Conservation (phyloP, 2,888 invertebrate genomes). For the Hyposoter dolosus region DNA sequence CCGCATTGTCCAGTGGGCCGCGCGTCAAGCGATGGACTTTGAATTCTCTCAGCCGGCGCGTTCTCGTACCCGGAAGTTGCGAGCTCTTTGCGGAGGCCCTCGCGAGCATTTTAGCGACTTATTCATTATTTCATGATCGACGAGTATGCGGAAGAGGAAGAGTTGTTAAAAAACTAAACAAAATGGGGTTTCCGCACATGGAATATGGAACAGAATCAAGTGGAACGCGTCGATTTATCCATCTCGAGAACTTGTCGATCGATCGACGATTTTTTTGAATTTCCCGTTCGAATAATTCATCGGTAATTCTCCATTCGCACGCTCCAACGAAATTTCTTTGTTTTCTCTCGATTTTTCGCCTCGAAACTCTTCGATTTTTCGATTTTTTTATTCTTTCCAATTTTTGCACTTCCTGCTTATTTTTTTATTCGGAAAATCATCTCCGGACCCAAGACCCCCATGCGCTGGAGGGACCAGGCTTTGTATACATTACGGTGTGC, state of each 20-base stretch:
- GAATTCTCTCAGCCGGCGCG: slow-evolving; percentile 6
- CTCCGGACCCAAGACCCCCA: background rate
- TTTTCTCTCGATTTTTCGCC: background rate
- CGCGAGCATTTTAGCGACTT: slow-evolving; percentile 9
- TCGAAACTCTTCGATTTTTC: background rate
- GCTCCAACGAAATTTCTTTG: background rate
- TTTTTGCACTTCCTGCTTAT: background rate
- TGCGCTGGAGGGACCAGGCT: background rate
- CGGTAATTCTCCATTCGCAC: background rate
- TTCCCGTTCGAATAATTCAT: slow-evolving; percentile 37
- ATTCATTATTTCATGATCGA: slow-evolving; percentile 18
- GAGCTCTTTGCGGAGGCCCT: background rate
- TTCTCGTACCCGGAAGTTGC: slow-evolving; percentile 18
- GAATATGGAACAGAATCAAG: background rate
- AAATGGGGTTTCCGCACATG: background rate
- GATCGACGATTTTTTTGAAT: background rate
- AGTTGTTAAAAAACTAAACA: background rate
- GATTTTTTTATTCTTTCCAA: background rate
- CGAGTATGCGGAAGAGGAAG: slow-evolving; percentile 4
- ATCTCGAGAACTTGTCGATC: background rate
- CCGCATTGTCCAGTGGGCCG: background rate
- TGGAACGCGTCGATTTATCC: background rate
- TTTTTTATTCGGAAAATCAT: background rate
- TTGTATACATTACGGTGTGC: background rate
- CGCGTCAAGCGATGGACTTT: background rate